A percentile compares a stretch with the other conserved stretches of the same genome.
These are phyloP conservation scores for Anarhynchus alexandrinus DNA, from an alignment of 2,113 vertebrate species.

Conservation along the genomic window DNA sequence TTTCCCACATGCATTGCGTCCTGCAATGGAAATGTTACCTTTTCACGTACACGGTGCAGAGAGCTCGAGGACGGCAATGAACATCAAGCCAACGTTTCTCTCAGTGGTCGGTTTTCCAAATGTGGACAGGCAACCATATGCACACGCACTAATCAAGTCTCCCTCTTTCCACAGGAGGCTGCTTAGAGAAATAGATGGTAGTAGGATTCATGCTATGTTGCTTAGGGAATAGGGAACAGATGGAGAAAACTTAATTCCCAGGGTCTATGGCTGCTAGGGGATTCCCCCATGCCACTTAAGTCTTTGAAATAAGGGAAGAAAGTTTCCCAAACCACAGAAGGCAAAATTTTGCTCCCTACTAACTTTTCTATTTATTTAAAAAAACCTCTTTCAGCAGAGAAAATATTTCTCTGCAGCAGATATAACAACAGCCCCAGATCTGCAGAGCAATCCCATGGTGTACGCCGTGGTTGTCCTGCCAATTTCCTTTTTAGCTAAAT, in stretches of 20 bases:
- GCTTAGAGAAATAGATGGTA: slow-evolving; percentile 70
- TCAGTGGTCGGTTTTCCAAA: slow-evolving; percentile 57
- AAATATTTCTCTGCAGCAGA: slow-evolving; percentile 46
- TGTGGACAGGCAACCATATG: slow-evolving; percentile 43
- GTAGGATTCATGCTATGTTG: slow-evolving; percentile 56
- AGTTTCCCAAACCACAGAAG: slow-evolving; percentile 56
- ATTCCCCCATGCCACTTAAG: slow-evolving; percentile 61
- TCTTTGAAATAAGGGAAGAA: slow-evolving; percentile 71
- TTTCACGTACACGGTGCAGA: slow-evolving; percentile 50
- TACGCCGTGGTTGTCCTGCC: slow-evolving; percentile 1
- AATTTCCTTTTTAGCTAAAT: slow-evolving; percentile 66
- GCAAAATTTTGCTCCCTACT: slow-evolving; percentile 49
- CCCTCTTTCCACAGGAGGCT: slow-evolving; percentile 67
- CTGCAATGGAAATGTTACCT: slow-evolving; percentile 56
- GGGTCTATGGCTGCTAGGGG: slow-evolving; percentile 63
- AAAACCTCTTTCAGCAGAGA: slow-evolving; percentile 28
- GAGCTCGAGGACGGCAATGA: slow-evolving; percentile 50
- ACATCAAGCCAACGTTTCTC: slow-evolving; percentile 46
- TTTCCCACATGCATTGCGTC: slow-evolving; percentile 57
- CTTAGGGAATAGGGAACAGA: slow-evolving; percentile 68
- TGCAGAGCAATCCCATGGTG: not conserved
- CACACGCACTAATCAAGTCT: slow-evolving; percentile 55
- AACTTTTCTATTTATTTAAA: slow-evolving; percentile 55
- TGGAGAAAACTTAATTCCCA: slow-evolving; percentile 74
- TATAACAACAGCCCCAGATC: slow-evolving; percentile 15